These are phyloP conservation scores for Brachionus paranguensis DNA, from an alignment of 1,140 invertebrate genomes.

Conservation along the genomic window DNA sequence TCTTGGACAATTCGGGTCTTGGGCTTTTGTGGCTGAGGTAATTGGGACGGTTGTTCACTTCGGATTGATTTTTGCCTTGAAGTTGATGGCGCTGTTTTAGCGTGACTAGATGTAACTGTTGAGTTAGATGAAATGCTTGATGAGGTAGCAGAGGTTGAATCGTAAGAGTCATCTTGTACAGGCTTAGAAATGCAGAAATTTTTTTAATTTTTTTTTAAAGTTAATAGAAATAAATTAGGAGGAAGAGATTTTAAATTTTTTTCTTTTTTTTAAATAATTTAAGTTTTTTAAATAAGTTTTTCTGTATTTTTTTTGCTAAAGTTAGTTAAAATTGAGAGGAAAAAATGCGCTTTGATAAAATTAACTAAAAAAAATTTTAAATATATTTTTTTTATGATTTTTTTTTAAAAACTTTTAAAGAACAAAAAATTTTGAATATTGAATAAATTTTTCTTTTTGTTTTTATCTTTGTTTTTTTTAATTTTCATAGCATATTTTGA, in stretches of 20 bases:
- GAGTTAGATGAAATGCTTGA: background rate
- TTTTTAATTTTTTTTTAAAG: no score
- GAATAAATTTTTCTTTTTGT: background rate
- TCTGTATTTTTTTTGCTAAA: no score
- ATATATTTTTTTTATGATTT: no score
- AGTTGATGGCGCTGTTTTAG: background rate
- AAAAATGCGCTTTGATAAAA: background rate
- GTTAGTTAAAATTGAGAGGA: no score
- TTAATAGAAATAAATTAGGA: no score
- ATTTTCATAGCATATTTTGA: no score
- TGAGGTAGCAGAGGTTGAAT: background rate
- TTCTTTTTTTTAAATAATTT: no score
- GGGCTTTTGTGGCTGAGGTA: background rate
- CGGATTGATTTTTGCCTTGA: background rate
- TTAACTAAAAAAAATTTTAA: background rate
- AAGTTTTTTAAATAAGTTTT: no score
- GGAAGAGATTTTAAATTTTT: no score
- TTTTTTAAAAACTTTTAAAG: no score
- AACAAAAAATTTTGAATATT: background rate
- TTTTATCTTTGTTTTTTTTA: background rate
- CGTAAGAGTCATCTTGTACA: background rate
- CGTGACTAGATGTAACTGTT: background rate
- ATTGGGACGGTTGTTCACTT: background rate
- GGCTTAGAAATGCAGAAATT: background rate
- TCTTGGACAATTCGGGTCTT: slow-evolving; percentile 4